A percentile compares a stretch with the other conserved stretches of the same genome.
Evolutionary conservation across 1,140 invertebrate genomes (phyloP).

Genomic region (Pogonomyrmex californicus): DNA sequence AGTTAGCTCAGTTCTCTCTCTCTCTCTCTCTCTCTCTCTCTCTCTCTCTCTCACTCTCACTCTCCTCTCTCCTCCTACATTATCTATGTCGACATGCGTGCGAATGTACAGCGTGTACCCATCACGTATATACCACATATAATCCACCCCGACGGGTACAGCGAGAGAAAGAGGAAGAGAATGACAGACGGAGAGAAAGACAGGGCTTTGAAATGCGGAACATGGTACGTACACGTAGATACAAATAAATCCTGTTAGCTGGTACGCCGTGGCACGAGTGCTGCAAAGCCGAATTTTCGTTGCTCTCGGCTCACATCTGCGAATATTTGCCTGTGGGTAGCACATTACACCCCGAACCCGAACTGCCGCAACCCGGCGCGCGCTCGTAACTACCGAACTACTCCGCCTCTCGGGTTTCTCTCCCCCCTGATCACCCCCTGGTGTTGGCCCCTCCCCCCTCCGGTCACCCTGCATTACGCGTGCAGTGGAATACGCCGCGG

Average conservation of each 20-base stretch:
- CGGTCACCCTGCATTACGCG: not conserved
- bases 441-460: not conserved
- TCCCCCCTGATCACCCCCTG: not conserved
- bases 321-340: constrained; percentile 78
- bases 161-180: constrained; percentile 4
- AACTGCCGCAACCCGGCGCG: constrained; percentile 58
- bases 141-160: constrained; percentile 22
- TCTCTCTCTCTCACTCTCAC: constrained; percentile 12
- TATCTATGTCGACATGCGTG: not conserved
- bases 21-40: constrained; percentile 27
- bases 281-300: constrained; percentile 77
- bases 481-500: not conserved
- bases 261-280: constrained; percentile 58
- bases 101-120: constrained; percentile 41
- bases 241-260: constrained; percentile 80
- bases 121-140: constrained; percentile 12
- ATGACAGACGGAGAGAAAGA: constrained; percentile 22
- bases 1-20: constrained; percentile 69
- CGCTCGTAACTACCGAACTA: constrained; percentile 11
- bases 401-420: not conserved
- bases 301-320: constrained; percentile 74
- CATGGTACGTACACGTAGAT: constrained; percentile 66
- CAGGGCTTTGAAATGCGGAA: constrained; percentile 59
- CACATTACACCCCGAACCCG: constrained; percentile 64
- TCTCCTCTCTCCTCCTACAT: no score